These are phyloP conservation scores for Pentamera pediparva DNA, from an alignment of 53 echinoderm and acorn worm species.

Conservation along the genomic window DNA sequence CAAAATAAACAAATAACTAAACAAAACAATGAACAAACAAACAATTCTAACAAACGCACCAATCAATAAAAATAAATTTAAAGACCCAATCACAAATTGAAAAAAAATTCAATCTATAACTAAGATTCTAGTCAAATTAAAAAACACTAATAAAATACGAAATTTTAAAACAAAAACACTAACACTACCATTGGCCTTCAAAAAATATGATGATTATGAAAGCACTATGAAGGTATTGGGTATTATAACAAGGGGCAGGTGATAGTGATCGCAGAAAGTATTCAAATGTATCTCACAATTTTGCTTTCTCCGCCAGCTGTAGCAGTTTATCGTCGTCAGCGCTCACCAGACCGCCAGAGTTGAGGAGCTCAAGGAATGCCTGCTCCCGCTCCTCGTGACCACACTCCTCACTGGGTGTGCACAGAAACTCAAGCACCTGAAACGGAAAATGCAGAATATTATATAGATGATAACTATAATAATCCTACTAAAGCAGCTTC, in stretches of 20 bases:
- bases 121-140: too few species aligned
- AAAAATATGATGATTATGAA: too few species aligned
- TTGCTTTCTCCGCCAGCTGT: constrained; percentile 81
- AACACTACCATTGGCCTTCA: too few species aligned
- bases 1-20: neutral
- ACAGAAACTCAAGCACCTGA: constrained; percentile 84
- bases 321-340: constrained; percentile 81
- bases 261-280: too few species aligned
- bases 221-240: too few species aligned
- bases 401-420: constrained; percentile 65
- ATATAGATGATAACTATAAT: too few species aligned
- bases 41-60: neutral
- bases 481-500: too few species aligned
- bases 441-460: constrained; percentile 1
- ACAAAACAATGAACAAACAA: neutral
- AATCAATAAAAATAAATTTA: neutral
- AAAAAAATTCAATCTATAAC: too few species aligned
- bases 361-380: constrained; percentile 83
- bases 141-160: too few species aligned
- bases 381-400: constrained; percentile 92
- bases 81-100: too few species aligned
- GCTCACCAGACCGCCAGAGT: constrained; percentile 80
- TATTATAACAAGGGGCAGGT: too few species aligned
- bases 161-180: too few species aligned
- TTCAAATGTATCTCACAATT: constrained; percentile 64